Evolutionary conservation across 2,113 vertebrate species (phyloP).

Genomic region (Ameiurus melas): DNA sequence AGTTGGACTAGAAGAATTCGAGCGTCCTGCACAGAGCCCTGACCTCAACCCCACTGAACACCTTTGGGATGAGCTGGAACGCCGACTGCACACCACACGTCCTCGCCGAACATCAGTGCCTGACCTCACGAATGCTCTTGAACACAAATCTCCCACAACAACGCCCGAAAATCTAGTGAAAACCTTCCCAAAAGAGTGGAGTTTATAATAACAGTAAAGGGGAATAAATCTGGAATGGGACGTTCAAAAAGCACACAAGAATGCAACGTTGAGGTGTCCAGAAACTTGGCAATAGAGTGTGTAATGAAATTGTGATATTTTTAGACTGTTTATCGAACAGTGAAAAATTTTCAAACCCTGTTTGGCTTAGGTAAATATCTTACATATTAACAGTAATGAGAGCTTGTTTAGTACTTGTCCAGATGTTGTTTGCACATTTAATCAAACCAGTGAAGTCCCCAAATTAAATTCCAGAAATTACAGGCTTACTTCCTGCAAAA

Average conservation of each 20-base stretch:
- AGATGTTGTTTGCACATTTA: conserved; percentile 10
- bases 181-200: not conserved
- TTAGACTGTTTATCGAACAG: not conserved
- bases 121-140: not conserved
- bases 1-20: too few relatives aligned
- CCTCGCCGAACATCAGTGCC: not conserved
- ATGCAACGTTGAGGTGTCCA: not conserved
- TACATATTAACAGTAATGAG: not conserved
- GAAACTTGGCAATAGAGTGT: not conserved
- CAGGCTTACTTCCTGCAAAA: conserved; percentile 27
- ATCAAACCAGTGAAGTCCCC: not conserved
- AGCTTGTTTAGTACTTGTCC: conserved; percentile 21
- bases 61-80: not conserved
- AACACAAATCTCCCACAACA: not conserved
- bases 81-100: not conserved
- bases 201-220: not conserved
- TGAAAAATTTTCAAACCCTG: not conserved
- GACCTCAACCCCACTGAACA: not conserved
- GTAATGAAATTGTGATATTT: not conserved
- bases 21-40: too few relatives aligned
- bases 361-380: not conserved
- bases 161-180: not conserved
- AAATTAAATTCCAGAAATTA: conserved; percentile 33
- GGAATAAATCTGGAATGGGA: not conserved
- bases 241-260: not conserved